Percentiles rank a stretch among this genome's conserved stretches.
Evolutionary conservation across 2,113 vertebrate genomes (phyloP).

Genomic region (Nyctereutes procyonoides): DNA sequence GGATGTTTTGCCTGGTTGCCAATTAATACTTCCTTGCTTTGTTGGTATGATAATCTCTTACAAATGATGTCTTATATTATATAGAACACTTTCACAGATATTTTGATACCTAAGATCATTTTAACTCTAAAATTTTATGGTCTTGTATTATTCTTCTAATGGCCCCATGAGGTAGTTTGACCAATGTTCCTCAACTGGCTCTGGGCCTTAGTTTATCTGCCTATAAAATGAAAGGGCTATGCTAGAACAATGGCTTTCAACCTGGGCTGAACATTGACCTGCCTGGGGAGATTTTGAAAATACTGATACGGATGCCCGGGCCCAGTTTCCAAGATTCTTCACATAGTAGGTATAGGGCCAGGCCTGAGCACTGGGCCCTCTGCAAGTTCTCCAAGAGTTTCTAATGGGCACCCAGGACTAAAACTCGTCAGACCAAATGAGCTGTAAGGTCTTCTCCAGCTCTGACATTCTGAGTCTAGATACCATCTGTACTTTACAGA

Average conservation of each 20-base stretch:
- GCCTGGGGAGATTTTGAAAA: background rate
- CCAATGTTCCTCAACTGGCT: background rate
- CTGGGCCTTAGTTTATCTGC: slow-evolving; percentile 29
- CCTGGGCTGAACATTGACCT: background rate
- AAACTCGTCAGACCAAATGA: background rate
- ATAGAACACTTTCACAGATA: background rate
- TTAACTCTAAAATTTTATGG: slow-evolving; percentile 39
- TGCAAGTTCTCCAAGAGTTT: background rate
- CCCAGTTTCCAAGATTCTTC: background rate
- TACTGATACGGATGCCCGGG: background rate
- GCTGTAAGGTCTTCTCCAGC: background rate
- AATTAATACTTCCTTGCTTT: background rate
- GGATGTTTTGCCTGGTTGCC: background rate
- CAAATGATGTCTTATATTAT: background rate
- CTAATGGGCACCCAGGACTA: background rate
- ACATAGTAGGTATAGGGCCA: background rate
- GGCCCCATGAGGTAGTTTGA: background rate
- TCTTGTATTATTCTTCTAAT: background rate
- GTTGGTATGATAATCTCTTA: background rate
- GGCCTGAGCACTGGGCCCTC: background rate
- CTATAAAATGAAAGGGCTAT: slow-evolving; percentile 41
- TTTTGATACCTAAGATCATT: background rate
- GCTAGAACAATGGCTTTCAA: background rate
- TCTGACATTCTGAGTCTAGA: background rate
- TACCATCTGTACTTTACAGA: background rate